These are phyloP conservation scores for Pogonophryne albipinna DNA, from an alignment of 2,797 vertebrate species.

Conservation along the genomic window DNA sequence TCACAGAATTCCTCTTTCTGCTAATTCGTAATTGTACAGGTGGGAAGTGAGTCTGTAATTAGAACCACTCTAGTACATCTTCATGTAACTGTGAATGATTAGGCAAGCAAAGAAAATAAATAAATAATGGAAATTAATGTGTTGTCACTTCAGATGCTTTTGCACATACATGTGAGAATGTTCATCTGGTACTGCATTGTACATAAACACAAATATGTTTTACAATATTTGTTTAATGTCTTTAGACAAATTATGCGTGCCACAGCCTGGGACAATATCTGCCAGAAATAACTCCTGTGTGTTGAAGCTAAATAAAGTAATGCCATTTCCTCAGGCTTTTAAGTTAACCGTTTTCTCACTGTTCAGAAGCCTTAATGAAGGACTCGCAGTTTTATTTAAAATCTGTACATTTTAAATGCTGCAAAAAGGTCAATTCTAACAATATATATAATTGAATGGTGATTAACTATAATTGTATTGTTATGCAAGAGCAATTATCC, in stretches of 20 bases:
- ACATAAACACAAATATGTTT: conserved; percentile 24
- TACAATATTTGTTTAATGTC: conserved; percentile 14
- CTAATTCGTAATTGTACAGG: conserved; percentile 59
- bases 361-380: conserved; percentile 20
- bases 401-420: background rate
- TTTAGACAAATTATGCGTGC: conserved; percentile 22
- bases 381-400: no score
- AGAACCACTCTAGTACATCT: conserved; percentile 47
- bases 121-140: conserved; percentile 59
- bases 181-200: conserved; percentile 11
- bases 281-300: conserved; percentile 22
- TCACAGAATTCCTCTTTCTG: conserved; percentile 33
- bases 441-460: background rate
- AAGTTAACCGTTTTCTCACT: conserved; percentile 25
- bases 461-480: background rate
- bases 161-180: conserved; percentile 26
- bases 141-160: conserved; percentile 35
- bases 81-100: conserved; percentile 51
- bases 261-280: conserved; percentile 9
- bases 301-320: conserved; percentile 18
- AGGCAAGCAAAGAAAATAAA: conserved; percentile 37
- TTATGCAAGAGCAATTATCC: background rate
- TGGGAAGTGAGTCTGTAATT: conserved; percentile 57
- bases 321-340: conserved; percentile 27
- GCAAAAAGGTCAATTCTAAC: background rate